Conservation (phyloP, 2,797 vertebrate species). For the Dendrocincla tyrannina region DNA sequence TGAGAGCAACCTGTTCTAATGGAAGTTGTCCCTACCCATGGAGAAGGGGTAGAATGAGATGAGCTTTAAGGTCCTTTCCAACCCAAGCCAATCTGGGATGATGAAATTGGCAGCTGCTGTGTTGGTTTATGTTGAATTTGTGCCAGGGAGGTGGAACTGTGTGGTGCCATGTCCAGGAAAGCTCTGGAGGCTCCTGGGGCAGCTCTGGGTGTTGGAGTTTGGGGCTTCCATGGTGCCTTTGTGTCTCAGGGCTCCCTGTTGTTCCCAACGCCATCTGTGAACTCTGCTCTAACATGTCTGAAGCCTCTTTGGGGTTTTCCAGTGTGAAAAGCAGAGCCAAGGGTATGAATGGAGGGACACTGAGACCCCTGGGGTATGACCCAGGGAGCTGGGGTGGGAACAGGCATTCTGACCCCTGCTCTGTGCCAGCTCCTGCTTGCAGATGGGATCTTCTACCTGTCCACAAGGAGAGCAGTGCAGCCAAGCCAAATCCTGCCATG, state of each 20-base stretch:
- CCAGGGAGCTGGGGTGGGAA: neutral
- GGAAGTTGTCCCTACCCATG: neutral
- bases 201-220: neutral
- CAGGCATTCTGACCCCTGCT: neutral
- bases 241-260: neutral
- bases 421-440: neutral
- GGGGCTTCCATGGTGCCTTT: neutral
- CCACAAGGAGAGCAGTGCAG: fast-evolving
- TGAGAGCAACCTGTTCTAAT: neutral
- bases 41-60: neutral
- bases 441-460: fast-evolving
- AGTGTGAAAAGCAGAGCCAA: neutral
- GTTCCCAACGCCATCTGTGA: neutral
- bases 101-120: neutral
- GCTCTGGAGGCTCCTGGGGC: neutral
- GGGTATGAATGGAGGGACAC: fast-evolving
- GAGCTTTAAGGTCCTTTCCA: neutral
- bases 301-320: neutral
- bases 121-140: neutral
- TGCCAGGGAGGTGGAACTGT: neutral
- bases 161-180: neutral
- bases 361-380: neutral
- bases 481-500: neutral
- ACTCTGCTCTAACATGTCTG: neutral
- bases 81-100: neutral